Evolutionary conservation across 64 coral and sea anemone genomes (phyloP).

Genomic region (Pachyseris speciosa): DNA sequence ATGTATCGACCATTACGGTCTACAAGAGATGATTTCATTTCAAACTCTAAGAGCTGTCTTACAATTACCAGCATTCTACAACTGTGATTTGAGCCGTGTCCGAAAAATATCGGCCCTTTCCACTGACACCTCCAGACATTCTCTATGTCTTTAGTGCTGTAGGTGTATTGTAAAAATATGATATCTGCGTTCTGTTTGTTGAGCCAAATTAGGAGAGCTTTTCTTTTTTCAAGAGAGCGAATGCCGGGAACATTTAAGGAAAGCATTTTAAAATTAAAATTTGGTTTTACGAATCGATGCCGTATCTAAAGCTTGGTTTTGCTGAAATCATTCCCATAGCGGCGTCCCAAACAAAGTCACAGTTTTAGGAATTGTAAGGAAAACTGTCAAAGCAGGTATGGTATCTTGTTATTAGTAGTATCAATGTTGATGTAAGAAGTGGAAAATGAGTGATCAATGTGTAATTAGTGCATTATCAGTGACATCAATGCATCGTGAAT

Average conservation of each 20-base stretch:
- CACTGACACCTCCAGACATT: slow-evolving; percentile 3
- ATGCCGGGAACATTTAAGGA: slow-evolving; percentile 22
- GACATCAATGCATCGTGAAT: no score
- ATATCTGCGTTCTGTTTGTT: not conserved
- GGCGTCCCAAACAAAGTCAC: no score
- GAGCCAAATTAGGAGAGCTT: slow-evolving; percentile 20
- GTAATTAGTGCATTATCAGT: no score
- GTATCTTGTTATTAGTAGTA: no score
- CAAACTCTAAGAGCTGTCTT: slow-evolving; percentile 24
- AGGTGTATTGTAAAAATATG: slow-evolving; percentile 3
- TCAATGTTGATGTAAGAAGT: no score
- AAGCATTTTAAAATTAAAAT: slow-evolving; percentile 25
- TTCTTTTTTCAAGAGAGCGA: not conserved
- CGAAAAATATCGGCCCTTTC: slow-evolving; percentile 15
- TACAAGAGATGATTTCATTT: not conserved
- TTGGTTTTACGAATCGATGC: no score
- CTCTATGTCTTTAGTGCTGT: slow-evolving; percentile 25
- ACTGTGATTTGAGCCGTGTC: slow-evolving; percentile 56
- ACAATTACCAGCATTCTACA: slow-evolving; percentile 19
- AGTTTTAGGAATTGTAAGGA: no score
- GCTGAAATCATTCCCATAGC: no score
- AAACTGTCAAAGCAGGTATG: no score
- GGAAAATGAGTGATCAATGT: no score
- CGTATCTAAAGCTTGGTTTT: no score
- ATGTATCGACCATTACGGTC: slow-evolving; percentile 39